phyloP scores from a whole-genome alignment of 2,888 invertebrate species.

The Amorpha juglandis region DNA sequence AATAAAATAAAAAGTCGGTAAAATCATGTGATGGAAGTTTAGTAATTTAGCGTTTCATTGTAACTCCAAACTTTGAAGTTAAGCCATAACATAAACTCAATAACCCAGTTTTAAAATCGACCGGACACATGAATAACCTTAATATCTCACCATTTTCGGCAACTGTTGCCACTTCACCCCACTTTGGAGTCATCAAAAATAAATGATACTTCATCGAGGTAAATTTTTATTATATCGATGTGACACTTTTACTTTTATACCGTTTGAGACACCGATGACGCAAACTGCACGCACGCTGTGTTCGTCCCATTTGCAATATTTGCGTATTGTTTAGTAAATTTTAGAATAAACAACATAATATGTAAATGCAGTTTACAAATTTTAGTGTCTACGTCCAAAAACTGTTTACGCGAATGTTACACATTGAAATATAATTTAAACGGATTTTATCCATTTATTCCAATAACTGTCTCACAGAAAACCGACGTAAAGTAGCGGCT shows the following conservation, averaged over 20 bases:
- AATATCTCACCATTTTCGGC: conserved; percentile 6
- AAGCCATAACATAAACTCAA: neutral
- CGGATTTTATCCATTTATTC: too few species aligned
- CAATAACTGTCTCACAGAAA: too few species aligned
- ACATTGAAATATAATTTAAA: too few species aligned
- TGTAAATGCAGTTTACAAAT: too few species aligned
- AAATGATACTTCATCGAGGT: too few species aligned
- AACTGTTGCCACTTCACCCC: conserved; percentile 6
- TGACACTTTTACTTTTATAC: conserved; percentile 16
- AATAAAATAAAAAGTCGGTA: too few species aligned
- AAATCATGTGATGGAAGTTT: neutral
- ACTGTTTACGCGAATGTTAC: too few species aligned
- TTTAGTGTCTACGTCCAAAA: too few species aligned
- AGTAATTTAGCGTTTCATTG: neutral
- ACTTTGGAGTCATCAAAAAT: neutral
- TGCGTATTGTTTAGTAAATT: conserved; percentile 1
- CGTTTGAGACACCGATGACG: conserved; percentile 7
- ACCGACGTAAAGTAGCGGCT: too few species aligned
- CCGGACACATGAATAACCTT: conserved; percentile 6
- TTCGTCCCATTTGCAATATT: neutral
- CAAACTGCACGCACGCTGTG: neutral
- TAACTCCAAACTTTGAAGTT: neutral
- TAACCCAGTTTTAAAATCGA: neutral
- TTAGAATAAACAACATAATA: conserved; percentile 5
- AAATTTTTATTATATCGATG: too few species aligned